These are phyloP conservation scores for Gerris buenoi DNA, from an alignment of 1,140 invertebrate species.

Conservation along the genomic window DNA sequence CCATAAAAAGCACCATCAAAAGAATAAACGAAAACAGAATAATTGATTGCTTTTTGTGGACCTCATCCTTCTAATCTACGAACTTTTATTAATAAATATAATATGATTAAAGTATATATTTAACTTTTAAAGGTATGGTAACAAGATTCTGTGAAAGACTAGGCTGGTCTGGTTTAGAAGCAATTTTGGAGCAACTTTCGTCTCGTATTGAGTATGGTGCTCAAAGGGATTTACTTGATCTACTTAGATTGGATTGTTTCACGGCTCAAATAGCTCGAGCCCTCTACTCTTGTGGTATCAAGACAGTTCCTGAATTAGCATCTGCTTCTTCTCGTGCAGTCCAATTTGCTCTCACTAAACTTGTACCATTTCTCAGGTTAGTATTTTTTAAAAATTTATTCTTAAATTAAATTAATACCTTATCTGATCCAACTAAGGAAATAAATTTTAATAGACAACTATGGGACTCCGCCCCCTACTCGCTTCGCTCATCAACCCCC, in stretches of 20 bases:
- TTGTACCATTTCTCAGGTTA: constrained; percentile 65
- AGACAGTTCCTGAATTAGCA: constrained; percentile 61
- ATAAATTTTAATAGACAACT: too few species aligned
- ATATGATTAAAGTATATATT: too few species aligned
- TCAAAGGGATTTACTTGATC: constrained; percentile 76
- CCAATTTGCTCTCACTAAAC: constrained; percentile 59
- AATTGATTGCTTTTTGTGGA: too few species aligned
- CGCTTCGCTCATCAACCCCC: too few species aligned
- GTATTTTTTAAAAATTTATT: too few species aligned
- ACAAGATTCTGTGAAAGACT: constrained; percentile 80
- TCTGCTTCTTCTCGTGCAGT: constrained; percentile 47
- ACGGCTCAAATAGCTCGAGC: constrained; percentile 72
- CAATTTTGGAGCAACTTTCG: constrained; percentile 84
- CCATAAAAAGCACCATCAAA: too few species aligned
- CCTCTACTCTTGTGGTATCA: constrained; percentile 71
- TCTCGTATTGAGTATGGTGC: constrained; percentile 87
- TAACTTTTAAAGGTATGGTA: constrained; percentile 88
- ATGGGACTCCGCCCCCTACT: too few species aligned
- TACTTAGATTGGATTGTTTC: constrained; percentile 69
- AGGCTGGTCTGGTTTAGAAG: constrained; percentile 82
- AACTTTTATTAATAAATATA: too few species aligned
- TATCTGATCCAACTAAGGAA: too few species aligned
- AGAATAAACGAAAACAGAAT: too few species aligned
- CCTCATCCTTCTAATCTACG: too few species aligned
- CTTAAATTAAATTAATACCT: too few species aligned